Percentiles rank a stretch among this genome's conserved stretches.
phyloP scores from a whole-genome alignment of 2,797 vertebrate species.

The Sebastes glaucus region DNA sequence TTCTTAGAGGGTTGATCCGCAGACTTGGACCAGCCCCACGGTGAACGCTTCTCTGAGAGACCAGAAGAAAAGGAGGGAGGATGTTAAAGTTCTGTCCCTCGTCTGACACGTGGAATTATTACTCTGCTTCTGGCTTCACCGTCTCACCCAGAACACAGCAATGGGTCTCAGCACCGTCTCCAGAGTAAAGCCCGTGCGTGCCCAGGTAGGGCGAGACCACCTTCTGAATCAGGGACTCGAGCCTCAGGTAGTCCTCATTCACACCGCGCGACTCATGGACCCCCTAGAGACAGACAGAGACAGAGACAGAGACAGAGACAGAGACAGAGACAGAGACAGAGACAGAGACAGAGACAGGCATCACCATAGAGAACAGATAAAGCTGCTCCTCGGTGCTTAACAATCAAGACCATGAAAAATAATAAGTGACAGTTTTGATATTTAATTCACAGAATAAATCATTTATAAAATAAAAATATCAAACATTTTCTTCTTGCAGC shows the following conservation, averaged over 20 bases:
- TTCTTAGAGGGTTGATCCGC: conserved; percentile 89
- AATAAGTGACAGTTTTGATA: neutral
- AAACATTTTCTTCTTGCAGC: neutral
- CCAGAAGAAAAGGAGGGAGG: neutral
- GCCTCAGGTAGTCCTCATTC: conserved; percentile 93
- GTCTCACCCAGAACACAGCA: conserved; percentile 91
- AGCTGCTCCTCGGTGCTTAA: neutral
- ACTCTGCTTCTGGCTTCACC: neutral
- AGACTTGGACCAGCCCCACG: conserved; percentile 87
- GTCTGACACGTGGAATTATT: neutral
- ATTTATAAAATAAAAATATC: neutral
- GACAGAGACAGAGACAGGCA: neutral
- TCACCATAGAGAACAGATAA: neutral
- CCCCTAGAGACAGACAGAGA: conserved; percentile 79
- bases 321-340: too few relatives aligned
- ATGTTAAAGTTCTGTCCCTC: neutral
- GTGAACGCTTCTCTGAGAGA: conserved; percentile 88
- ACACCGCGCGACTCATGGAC: conserved; percentile 93
- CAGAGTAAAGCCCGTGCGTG: conserved; percentile 92
- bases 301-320: too few relatives aligned
- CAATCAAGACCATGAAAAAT: neutral
- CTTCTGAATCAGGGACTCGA: conserved; percentile 94
- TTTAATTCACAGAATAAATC: neutral
- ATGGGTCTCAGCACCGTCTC: conserved; percentile 84
- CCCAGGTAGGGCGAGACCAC: conserved; percentile 97